Percentiles rank a stretch among this genome's conserved stretches.
These are phyloP conservation scores for Dasypogon diadema DNA, from an alignment of 2,888 invertebrate genomes.

Conservation along the genomic window DNA sequence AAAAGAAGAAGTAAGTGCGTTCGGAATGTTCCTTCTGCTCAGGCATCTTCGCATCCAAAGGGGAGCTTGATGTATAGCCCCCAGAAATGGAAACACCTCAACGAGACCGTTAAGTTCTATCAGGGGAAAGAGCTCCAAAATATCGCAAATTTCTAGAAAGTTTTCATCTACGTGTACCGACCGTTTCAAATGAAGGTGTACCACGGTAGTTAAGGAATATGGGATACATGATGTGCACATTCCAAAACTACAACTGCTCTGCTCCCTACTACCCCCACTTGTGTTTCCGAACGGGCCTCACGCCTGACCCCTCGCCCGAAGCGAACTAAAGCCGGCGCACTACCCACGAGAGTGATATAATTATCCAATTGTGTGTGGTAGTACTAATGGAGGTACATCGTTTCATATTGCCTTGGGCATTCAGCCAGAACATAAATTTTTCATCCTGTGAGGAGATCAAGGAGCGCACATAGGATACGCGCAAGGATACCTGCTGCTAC, in stretches of 20 bases:
- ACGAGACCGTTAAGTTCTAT: too few relatives aligned
- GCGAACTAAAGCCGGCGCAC: background rate
- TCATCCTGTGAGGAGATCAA: constrained; percentile 12
- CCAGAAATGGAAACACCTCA: too few relatives aligned
- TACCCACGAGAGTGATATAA: constrained; percentile 34
- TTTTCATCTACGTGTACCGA: background rate
- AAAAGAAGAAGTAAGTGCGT: too few relatives aligned
- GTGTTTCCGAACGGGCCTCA: too few relatives aligned
- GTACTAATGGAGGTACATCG: constrained; percentile 43
- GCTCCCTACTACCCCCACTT: background rate
- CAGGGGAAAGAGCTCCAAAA: background rate
- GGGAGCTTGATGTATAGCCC: too few relatives aligned
- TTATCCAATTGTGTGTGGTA: constrained; percentile 46
- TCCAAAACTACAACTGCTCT: background rate
- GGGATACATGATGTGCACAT: background rate
- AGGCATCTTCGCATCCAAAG: too few relatives aligned
- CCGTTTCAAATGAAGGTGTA: background rate
- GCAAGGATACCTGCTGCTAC: background rate
- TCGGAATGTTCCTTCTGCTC: too few relatives aligned
- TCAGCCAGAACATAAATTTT: constrained; percentile 35
- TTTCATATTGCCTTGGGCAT: constrained; percentile 39
- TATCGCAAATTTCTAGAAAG: background rate
- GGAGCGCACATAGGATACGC: background rate
- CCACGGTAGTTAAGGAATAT: background rate
- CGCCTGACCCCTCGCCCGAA: too few relatives aligned